phyloP scores from a whole-genome alignment of 2,797 vertebrate species.

The Pogonophryne albipinna region DNA sequence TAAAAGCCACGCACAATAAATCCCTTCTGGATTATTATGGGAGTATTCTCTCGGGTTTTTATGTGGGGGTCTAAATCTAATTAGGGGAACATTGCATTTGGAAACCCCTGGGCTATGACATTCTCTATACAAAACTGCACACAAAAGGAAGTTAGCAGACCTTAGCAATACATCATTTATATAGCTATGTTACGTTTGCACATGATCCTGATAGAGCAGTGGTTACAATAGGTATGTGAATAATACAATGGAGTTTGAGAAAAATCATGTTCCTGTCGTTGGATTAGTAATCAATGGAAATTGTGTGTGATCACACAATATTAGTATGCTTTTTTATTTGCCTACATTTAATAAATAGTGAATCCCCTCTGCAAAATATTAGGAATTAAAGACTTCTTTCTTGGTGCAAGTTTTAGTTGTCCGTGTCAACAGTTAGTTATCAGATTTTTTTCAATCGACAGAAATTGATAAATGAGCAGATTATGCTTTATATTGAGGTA shows the following conservation, averaged over 20 bases:
- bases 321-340: not conserved
- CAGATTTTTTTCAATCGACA: not conserved
- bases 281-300: conserved; percentile 10
- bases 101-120: conserved; percentile 4
- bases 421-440: not conserved
- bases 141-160: conserved; percentile 9
- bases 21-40: not conserved
- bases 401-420: not conserved
- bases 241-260: not conserved
- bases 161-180: conserved; percentile 12
- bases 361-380: not conserved
- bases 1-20: not conserved
- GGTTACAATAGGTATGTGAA: not conserved
- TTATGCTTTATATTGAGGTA: not conserved
- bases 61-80: conserved; percentile 34
- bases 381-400: conserved; percentile 16
- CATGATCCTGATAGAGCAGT: not conserved
- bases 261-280: not conserved
- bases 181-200: not conserved
- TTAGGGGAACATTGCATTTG: not conserved
- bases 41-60: conserved; percentile 7
- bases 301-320: not conserved
- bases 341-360: not conserved
- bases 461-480: not conserved
- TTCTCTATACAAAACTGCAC: conserved; percentile 8